Evolutionary conservation across 2,888 invertebrate species (phyloP).

Genomic region (Listrodromus nycthemerus): DNA sequence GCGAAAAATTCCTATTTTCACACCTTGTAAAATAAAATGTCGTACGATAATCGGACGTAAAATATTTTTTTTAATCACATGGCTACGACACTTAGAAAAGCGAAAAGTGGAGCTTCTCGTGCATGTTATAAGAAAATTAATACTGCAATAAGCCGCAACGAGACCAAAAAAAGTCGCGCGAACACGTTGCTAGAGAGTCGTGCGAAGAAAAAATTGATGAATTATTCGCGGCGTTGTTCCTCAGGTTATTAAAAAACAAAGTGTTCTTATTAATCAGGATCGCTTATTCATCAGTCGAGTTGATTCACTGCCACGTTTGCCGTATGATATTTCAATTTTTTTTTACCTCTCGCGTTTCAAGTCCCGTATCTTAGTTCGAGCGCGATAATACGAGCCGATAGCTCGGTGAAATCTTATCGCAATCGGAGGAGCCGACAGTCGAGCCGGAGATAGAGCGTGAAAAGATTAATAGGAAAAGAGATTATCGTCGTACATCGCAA

Average conservation of each 20-base stretch:
- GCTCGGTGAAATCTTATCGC: neutral
- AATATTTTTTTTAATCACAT: too few relatives aligned
- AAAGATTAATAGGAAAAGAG: neutral
- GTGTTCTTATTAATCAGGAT: neutral
- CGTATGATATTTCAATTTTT: neutral
- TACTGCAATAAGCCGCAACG: too few relatives aligned
- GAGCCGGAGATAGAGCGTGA: neutral
- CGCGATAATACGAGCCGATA: neutral
- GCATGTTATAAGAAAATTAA: too few relatives aligned
- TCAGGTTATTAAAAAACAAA: neutral
- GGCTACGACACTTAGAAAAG: too few relatives aligned
- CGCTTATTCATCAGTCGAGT: neutral
- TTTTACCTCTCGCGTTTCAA: neutral
- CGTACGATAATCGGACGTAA: too few relatives aligned
- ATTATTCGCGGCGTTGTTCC: too few relatives aligned
- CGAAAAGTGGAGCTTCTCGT: too few relatives aligned
- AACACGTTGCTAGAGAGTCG: too few relatives aligned
- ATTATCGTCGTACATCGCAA: neutral
- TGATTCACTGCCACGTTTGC: neutral
- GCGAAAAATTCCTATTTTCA: too few relatives aligned
- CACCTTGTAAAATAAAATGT: too few relatives aligned
- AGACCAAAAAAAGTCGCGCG: too few relatives aligned
- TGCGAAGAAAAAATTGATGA: too few relatives aligned
- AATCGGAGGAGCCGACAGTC: neutral
- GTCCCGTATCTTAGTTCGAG: neutral